Base-by-base conservation (phyloP, 2,888 invertebrate species). In the Nomada hirtipes region DNA sequence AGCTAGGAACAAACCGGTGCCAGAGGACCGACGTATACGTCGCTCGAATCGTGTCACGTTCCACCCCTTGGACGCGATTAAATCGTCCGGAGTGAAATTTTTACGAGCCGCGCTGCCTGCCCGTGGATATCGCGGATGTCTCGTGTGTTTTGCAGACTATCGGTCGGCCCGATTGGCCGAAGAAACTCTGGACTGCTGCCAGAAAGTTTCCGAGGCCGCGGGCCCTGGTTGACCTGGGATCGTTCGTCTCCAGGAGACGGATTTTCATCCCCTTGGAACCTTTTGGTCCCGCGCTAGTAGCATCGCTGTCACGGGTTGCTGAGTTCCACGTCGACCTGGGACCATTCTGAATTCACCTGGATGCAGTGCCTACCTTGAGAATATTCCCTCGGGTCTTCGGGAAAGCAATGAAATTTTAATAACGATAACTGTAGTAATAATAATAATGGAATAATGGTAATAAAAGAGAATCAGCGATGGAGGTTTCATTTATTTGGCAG, bases 161-260 rank as follows among this genome's bases (percentile, higher is more conserved):
- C 83, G 79, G 79, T 20, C 63, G 42, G 79, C 78, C 77, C 85
- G 89, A 89, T 87, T 89, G 83, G 70, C 82, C 76, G 80, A 81
- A 84, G 82, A 80, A 84, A 79, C 80, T 61, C 85, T 90, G 91
- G 90, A 84, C 76, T 72, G n/a, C 26, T 59, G 91, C 90, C 90
- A 90, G 80, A 75, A 73, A 76, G 78, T 85, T 63, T 71, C 75
- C 68, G 76, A 83, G 79, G 67, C 63, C 76, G 84, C 79, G 81
- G 89, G 87, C 87, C 86, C 87, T 86, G 87, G 87, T 86, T 89
- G 90, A 89, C 90, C 90, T 85, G 86, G 80, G 85, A 81, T 76
- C 82, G 65, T 82, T 60, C 76, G 72, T 83, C 72, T 83, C 60
- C 23, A 72, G 63, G 77, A 85, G 85, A 85, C 82, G 79, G 83